A percentile compares a stretch with the other conserved stretches of the same genome.
Evolutionary conservation across 2,113 vertebrate genomes (phyloP).

Genomic region (Plectropomus leopardus): DNA sequence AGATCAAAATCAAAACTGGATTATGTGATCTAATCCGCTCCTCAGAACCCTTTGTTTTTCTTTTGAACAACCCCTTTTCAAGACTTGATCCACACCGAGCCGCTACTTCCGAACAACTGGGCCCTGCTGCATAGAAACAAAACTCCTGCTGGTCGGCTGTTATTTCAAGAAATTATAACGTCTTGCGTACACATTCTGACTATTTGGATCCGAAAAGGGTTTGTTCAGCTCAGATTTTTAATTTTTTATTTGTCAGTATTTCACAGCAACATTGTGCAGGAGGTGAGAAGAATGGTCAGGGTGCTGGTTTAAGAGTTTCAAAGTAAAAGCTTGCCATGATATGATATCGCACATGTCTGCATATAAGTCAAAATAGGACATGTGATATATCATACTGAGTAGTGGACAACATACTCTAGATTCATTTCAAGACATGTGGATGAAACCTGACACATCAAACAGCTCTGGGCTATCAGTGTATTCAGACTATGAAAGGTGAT

Average conservation of each 20-base stretch:
- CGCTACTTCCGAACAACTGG: no score
- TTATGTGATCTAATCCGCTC: no score
- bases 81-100: no score
- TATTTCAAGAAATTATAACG: not conserved
- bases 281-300: not conserved
- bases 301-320: not conserved
- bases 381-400: not conserved
- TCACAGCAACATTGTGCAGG: not conserved
- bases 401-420: not conserved
- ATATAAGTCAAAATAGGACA: not conserved
- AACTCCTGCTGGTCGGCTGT: not conserved
- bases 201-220: not conserved
- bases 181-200: not conserved
- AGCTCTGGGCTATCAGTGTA: slow-evolving; percentile 9
- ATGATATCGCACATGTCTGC: not conserved
- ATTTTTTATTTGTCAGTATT: no score
- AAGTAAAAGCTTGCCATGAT: not conserved
- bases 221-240: no score
- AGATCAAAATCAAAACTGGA: no score
- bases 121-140: not conserved
- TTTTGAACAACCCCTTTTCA: no score
- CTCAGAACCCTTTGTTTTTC: no score
- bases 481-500: not conserved
- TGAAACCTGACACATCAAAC: slow-evolving; percentile 13
- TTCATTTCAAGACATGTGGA: slow-evolving; percentile 7